These are phyloP conservation scores for Semnopithecus entellus DNA, from an alignment of 2,113 vertebrate species.

Conservation along the genomic window DNA sequence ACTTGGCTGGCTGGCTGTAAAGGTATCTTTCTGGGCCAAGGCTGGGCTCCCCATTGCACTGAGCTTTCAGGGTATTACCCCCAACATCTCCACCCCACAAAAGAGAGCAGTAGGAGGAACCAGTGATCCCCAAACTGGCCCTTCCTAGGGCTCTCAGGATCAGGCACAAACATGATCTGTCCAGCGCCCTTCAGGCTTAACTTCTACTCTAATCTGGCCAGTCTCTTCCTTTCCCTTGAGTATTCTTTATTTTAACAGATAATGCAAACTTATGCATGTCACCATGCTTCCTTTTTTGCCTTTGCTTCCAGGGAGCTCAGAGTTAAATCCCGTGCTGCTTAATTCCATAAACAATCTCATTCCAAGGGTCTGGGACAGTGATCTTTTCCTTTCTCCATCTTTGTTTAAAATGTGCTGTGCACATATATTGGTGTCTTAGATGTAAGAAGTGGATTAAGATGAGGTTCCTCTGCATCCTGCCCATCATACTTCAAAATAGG, in stretches of 20 bases:
- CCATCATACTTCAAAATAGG: background rate
- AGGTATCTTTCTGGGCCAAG: background rate
- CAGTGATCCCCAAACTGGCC: background rate
- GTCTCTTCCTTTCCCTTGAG: background rate
- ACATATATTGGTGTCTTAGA: background rate
- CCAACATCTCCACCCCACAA: too few species aligned
- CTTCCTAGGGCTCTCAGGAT: background rate
- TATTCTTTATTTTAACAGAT: background rate
- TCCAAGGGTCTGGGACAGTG: background rate
- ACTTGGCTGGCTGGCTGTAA: background rate
- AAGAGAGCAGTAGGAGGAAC: background rate
- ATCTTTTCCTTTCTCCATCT: background rate
- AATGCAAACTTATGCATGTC: background rate
- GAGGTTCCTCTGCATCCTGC: background rate
- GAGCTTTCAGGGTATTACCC: background rate
- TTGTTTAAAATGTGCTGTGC: constrained; percentile 1
- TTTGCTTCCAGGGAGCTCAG: constrained; percentile 26
- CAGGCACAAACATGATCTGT: background rate
- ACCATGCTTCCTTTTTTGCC: constrained; percentile 11
- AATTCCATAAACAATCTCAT: background rate
- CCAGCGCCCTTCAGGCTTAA: background rate
- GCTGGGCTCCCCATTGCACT: background rate
- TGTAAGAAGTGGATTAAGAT: background rate
- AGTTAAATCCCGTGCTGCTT: background rate
- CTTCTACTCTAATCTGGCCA: background rate